Percentiles rank a stretch among this genome's conserved stretches.
Evolutionary conservation across 2,888 invertebrate genomes (phyloP).

Genomic region (Aquatica leii): DNA sequence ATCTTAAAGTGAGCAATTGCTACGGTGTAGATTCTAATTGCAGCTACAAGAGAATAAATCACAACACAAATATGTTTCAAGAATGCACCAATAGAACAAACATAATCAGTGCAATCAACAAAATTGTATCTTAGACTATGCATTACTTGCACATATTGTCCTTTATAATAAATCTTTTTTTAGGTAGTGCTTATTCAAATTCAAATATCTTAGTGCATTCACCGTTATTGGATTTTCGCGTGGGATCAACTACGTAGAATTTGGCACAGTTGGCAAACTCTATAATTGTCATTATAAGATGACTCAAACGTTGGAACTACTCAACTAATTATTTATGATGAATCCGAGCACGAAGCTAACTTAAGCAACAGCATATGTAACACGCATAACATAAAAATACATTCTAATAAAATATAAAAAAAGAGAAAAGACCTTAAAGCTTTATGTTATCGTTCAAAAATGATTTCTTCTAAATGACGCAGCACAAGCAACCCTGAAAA

Average conservation of each 20-base stretch:
- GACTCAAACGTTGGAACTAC: background rate
- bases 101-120: no score
- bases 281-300: slow-evolving; percentile 18
- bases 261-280: slow-evolving; percentile 23
- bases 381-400: slow-evolving; percentile 4
- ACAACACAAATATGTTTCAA: no score
- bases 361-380: slow-evolving; percentile 10
- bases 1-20: no score
- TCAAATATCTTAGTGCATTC: background rate
- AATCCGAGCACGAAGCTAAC: slow-evolving; percentile 11
- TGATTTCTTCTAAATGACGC: slow-evolving; percentile 28
- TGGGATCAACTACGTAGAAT: slow-evolving; percentile 11
- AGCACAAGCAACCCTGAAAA: slow-evolving; percentile 21
- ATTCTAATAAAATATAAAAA: slow-evolving; percentile 5
- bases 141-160: no score
- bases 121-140: no score
- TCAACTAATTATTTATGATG: background rate
- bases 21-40: no score
- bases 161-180: no score
- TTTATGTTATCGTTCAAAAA: slow-evolving; percentile 15
- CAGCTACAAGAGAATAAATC: no score
- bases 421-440: slow-evolving; percentile 11
- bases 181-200: no score
- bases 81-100: no score
- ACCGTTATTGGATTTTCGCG: slow-evolving; percentile 3